Conservation (phyloP, 2,113 vertebrate species). For the Nyctibius bracteatus region DNA sequence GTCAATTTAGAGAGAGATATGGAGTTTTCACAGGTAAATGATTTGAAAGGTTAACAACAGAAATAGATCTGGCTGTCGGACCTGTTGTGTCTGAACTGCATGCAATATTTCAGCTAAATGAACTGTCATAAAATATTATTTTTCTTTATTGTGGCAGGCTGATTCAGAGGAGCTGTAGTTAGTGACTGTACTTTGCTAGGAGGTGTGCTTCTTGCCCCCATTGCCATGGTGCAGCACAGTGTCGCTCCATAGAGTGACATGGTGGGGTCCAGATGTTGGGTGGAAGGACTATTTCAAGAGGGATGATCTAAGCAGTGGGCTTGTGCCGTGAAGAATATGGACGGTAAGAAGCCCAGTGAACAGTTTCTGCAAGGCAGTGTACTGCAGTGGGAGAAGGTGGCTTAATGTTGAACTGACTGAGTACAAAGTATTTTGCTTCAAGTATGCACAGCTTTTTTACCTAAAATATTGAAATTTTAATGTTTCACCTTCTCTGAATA, state of each 20-base stretch:
- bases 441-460: background rate
- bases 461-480: background rate
- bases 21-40: background rate
- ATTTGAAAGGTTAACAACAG: background rate
- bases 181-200: background rate
- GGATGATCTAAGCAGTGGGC: background rate
- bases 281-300: background rate
- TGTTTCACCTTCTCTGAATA: background rate
- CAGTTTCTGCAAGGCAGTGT: background rate
- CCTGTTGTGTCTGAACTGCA: background rate
- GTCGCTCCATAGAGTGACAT: fast-evolving
- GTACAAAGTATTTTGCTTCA: background rate
- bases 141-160: background rate
- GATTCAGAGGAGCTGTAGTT: background rate
- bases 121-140: background rate
- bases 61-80: background rate
- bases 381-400: background rate
- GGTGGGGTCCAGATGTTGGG: too few species aligned
- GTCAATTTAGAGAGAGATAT: background rate
- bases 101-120: background rate
- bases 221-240: background rate
- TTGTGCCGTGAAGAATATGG: background rate
- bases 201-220: background rate
- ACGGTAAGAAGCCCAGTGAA: background rate
- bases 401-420: background rate